Evolutionary conservation across 2,797 vertebrate species (phyloP).

Genomic region (Leptodactylus fallax): DNA sequence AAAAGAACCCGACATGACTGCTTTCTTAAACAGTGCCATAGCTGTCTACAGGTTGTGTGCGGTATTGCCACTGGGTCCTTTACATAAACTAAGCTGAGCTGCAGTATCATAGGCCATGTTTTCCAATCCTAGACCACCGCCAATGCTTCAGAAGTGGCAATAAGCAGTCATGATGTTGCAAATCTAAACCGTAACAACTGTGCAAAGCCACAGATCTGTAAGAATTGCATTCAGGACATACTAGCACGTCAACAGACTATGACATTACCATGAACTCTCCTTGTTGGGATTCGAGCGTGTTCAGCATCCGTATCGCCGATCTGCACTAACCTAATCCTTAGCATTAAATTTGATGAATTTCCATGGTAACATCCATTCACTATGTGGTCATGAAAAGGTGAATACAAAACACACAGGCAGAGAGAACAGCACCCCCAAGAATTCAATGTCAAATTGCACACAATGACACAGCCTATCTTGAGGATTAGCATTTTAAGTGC

Average conservation of each 20-base stretch:
- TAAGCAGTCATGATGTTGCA: neutral
- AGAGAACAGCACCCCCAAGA: neutral
- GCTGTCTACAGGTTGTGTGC: neutral
- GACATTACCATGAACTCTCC: neutral
- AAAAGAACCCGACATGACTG: neutral
- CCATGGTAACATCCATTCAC: neutral
- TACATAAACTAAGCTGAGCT: too few species aligned
- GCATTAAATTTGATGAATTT: neutral
- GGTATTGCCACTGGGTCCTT: too few species aligned
- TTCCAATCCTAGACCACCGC: too few species aligned
- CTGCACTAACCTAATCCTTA: neutral
- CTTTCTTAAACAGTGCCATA: neutral
- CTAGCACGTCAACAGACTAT: neutral
- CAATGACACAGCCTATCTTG: neutral
- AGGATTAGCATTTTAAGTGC: neutral
- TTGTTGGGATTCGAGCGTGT: neutral
- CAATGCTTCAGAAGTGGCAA: too few species aligned
- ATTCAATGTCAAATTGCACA: neutral
- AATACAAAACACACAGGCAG: neutral
- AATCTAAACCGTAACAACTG: neutral
- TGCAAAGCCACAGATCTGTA: neutral
- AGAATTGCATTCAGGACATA: neutral
- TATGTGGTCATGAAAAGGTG: neutral
- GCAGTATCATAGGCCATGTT: too few species aligned
- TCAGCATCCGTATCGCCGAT: neutral